Percentiles rank a stretch among this genome's conserved stretches.
These are phyloP conservation scores for Diadegma fenestrale DNA, from an alignment of 2,888 invertebrate species.

Conservation along the genomic window DNA sequence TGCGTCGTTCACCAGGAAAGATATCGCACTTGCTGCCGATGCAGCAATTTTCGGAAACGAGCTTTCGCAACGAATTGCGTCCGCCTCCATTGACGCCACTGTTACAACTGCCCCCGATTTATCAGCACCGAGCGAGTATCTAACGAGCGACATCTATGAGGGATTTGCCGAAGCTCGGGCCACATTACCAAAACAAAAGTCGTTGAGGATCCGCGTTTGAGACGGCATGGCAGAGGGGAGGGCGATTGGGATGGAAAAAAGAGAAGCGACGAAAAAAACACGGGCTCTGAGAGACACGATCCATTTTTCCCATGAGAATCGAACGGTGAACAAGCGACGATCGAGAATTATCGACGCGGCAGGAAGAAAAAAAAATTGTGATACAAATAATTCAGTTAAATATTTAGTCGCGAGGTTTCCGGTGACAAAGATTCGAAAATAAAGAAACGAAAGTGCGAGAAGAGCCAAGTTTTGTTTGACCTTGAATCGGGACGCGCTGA, in stretches of 20 bases:
- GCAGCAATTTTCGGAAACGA: slow-evolving; percentile 82
- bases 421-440: slow-evolving; percentile 19
- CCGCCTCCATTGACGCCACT: slow-evolving; percentile 81
- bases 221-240: slow-evolving; percentile 4
- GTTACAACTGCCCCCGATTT: slow-evolving; percentile 81
- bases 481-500: slow-evolving; percentile 37
- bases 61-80: slow-evolving; percentile 75
- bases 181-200: slow-evolving; percentile 68
- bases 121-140: slow-evolving; percentile 84
- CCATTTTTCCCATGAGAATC: slow-evolving; percentile 10
- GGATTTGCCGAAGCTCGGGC: slow-evolving; percentile 72
- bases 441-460: neutral
- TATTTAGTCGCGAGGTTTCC: slow-evolving; percentile 4
- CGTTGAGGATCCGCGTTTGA: slow-evolving; percentile 71
- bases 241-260: slow-evolving; percentile 1
- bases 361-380: slow-evolving; percentile 53
- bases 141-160: slow-evolving; percentile 77
- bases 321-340: slow-evolving; percentile 19
- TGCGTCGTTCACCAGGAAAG: slow-evolving; percentile 86
- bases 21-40: slow-evolving; percentile 86
- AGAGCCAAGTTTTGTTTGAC: neutral
- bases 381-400: slow-evolving; percentile 57
- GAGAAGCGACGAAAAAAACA: neutral
- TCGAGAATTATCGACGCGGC: slow-evolving; percentile 3
- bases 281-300: neutral